Evolutionary conservation across 1,140 invertebrate species (phyloP), one percentile per base, ranked within the genome.

Genomic region (Ridgeia piscesae): DNA sequence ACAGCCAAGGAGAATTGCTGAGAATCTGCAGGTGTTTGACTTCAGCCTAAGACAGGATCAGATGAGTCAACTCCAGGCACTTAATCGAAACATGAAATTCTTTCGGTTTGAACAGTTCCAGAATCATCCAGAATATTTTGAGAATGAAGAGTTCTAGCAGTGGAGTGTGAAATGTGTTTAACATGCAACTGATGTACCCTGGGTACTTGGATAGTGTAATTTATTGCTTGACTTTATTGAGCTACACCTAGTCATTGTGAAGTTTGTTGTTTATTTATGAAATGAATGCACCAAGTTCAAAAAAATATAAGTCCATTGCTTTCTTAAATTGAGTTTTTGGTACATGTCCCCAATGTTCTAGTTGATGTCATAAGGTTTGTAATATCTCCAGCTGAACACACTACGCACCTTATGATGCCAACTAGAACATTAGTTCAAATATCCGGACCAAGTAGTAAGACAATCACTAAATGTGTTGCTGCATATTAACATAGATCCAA

Each of bases 1-100:
- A 0, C 98, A 97, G 94, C 96, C 97, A 0, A 95, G 97, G 14
- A 97, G 98, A 94, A 96, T 99, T 0, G 97, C 97, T 94, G 95
- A 96, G 92, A 98, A 98, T 94, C 93, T 95, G 11, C 92, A 95
- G 33, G 92, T 95, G 0, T 94, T 96, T 96, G 58, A 77, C 27
- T 77, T 77, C 58, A 77, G 2, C 11, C 11, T 77, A 31, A 21
- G 58, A 93, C 95, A 91, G 94, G 90, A 92, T n/a, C 94, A 95
- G 35, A 93, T 94, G 34, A 33, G 93, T 17, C 93, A 92, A 35
- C 89, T 95, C 8, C 89, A 92, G n/a, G 89, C 77, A 35, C 91
- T 95, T 14, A 94, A 95, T 58, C 92, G 92, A 89, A 93, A 93
- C 91, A 34, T 94, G 6, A 93, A 93, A 89, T 94, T 93, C 91